These are phyloP conservation scores for Isaurus tuberculatus DNA, from an alignment of 92 coral and sea anemone species.

Conservation along the genomic window DNA sequence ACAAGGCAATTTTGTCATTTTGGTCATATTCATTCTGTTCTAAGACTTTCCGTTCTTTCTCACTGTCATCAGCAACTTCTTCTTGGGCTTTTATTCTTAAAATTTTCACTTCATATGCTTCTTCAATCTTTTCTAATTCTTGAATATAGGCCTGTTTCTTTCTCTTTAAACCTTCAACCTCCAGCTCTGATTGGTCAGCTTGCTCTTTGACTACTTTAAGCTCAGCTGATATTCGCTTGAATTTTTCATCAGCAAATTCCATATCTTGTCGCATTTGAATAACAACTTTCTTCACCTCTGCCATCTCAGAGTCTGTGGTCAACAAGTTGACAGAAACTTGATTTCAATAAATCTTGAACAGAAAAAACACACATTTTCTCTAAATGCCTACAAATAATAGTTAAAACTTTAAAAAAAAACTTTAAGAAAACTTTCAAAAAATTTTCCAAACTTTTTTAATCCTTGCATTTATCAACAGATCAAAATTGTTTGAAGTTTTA, in stretches of 20 bases:
- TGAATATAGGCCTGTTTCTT: constrained; percentile 54
- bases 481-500: too few species aligned
- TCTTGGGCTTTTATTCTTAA: constrained; percentile 66
- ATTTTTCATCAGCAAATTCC: constrained; percentile 73
- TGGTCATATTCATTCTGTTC: constrained; percentile 84
- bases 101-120: constrained; percentile 44
- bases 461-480: too few species aligned
- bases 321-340: neutral
- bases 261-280: constrained; percentile 70
- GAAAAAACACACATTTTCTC: too few species aligned
- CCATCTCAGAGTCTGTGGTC: constrained; percentile 51
- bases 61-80: constrained; percentile 84
- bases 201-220: constrained; percentile 69
- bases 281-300: constrained; percentile 73
- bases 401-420: too few species aligned
- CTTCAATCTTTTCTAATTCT: constrained; percentile 57
- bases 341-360: neutral
- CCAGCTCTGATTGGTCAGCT: constrained; percentile 78
- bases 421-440: too few species aligned
- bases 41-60: constrained; percentile 75
- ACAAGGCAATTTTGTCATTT: constrained; percentile 68
- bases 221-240: constrained; percentile 57
- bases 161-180: constrained; percentile 66
- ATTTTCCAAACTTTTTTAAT: too few species aligned
- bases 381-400: too few species aligned